These are phyloP conservation scores for Noctua fimbriata DNA, from an alignment of 2,888 invertebrate species.

Conservation along the genomic window DNA sequence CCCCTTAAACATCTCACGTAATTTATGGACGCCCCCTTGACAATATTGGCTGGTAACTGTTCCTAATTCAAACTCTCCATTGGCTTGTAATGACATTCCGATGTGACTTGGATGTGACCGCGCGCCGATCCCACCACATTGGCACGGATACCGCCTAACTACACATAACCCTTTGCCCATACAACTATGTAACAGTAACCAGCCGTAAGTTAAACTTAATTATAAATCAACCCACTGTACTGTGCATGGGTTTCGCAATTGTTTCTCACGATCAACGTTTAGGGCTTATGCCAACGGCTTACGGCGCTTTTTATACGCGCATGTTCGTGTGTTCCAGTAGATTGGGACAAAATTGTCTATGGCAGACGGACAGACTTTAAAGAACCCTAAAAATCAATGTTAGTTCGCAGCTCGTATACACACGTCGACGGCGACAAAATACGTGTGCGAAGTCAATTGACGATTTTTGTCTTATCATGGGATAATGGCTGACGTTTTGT, in stretches of 20 bases:
- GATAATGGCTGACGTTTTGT: slow-evolving; percentile 5
- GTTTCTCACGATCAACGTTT: background rate
- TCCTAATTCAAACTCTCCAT: slow-evolving; percentile 29
- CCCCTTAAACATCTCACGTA: too few relatives aligned
- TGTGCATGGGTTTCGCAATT: slow-evolving; percentile 4
- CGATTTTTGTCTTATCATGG: too few relatives aligned
- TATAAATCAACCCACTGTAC: slow-evolving; percentile 72
- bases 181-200: background rate
- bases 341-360: background rate
- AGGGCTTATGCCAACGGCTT: background rate
- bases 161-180: slow-evolving; percentile 24
- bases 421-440: background rate
- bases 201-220: background rate
- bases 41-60: background rate
- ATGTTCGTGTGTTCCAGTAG: background rate
- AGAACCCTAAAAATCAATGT: background rate
- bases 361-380: background rate
- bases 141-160: slow-evolving; percentile 36
- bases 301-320: background rate
- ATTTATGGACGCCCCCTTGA: too few relatives aligned
- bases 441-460: background rate
- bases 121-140: slow-evolving; percentile 27
- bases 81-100: slow-evolving; percentile 49
- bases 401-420: background rate
- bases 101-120: slow-evolving; percentile 6